Evolutionary conservation across 1,140 invertebrate genomes (phyloP), one percentile per base, ranked within the genome.

Genomic region (Drosophila nasuta): DNA sequence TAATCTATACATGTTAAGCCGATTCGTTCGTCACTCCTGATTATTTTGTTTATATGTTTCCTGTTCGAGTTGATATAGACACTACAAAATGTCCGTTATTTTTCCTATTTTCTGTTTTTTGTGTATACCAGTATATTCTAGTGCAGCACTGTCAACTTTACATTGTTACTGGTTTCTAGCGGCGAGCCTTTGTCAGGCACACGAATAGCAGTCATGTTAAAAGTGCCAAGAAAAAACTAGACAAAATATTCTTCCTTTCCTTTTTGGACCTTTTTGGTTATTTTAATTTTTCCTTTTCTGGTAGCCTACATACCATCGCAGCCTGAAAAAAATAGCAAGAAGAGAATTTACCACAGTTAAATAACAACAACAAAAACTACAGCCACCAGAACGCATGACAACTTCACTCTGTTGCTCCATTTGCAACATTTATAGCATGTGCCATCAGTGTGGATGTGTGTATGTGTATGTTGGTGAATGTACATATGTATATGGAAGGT

Each of bases 331-430:
- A 35, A 52, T 15, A 17, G 13, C 48, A 49, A 28, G 17, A 45
- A 35, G 58, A 63, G 66, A 56, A 69, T 60, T 43, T 58, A 51
- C 62, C 65, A 69, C 54, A 69, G 35, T 15, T 38, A 56, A 60
- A 57, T 59, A 59, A 38, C 25, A 63, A 54, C 33, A 64, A 49
- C 5, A 67, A 25, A 8, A 52, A 72, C 35, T 46, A 59, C 48
- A 72, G 43, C 15, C 49, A 57, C 28, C 33, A 54, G 11, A 68
- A 68, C 57, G 75, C 78, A 73, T 81, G 79, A 85, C 77, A 87
- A 87, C 75, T 88, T 64, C 58, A 74, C 68, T 79, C 62, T 82
- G 68, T 88, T 87, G 83, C 82, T 87, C 83, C 68, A 88, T 86
- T 86, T 82, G 79, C 76, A 82, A 88, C 82, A 89, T 88, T 89